Percentiles rank a stretch among this genome's conserved stretches.
phyloP scores from a whole-genome alignment of 2,888 invertebrate species.

The Eupithecia dodoneata region DNA sequence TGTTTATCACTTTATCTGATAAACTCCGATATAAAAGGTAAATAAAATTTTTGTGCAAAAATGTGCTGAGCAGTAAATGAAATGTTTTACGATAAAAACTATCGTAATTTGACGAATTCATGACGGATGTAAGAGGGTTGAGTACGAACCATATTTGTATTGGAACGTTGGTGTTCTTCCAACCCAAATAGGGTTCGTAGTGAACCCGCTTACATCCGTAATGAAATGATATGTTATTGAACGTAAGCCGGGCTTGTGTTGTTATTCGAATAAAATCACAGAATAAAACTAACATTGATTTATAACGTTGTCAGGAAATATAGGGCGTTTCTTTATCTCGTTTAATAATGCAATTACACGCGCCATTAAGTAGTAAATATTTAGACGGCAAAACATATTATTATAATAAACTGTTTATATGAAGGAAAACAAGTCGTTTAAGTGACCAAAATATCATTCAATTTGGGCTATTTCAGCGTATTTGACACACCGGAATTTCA shows the following conservation, averaged over 20 bases:
- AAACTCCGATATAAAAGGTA: not conserved
- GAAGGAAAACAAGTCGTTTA: conserved; percentile 15
- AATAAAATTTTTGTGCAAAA: not conserved
- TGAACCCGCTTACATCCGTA: too few relatives aligned
- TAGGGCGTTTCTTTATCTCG: conserved; percentile 14
- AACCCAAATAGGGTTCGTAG: too few relatives aligned
- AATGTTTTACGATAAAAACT: too few relatives aligned
- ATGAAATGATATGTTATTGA: not conserved
- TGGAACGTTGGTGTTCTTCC: too few relatives aligned
- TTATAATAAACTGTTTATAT: not conserved
- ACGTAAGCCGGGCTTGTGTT: not conserved
- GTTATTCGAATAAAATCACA: not conserved
- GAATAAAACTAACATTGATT: conserved; percentile 1
- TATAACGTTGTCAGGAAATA: conserved; percentile 6
- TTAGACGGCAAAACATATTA: not conserved
- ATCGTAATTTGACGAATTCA: too few relatives aligned
- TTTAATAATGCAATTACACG: not conserved
- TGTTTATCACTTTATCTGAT: not conserved
- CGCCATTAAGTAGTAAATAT: not conserved
- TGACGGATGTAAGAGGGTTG: too few relatives aligned
- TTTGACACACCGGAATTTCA: conserved; percentile 36
- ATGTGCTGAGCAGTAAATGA: not conserved
- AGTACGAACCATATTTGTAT: too few relatives aligned
- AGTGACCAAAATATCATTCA: conserved; percentile 34
- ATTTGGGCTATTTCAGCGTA: conserved; percentile 33